A percentile compares a stretch with the other conserved stretches of the same genome.
These are phyloP conservation scores for Ceyx erithaca DNA, from an alignment of 2,797 vertebrate genomes.

Conservation along the genomic window DNA sequence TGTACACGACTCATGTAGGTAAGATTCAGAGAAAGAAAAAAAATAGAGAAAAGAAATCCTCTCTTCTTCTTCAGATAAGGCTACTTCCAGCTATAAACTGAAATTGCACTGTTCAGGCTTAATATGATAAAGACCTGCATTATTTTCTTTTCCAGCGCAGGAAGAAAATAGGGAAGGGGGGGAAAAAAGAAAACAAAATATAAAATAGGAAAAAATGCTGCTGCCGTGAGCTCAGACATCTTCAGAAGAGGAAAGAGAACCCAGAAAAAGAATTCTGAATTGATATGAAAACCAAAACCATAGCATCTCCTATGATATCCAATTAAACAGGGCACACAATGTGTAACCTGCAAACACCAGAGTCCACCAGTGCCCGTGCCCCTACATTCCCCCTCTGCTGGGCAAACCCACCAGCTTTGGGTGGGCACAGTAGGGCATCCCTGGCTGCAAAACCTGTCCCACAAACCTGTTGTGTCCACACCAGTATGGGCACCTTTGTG, in stretches of 20 bases:
- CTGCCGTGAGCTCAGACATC: background rate
- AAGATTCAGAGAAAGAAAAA: slow-evolving; percentile 51
- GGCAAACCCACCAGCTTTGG: no score
- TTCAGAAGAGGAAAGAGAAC: background rate
- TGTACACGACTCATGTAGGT: slow-evolving; percentile 36
- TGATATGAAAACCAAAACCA: slow-evolving; percentile 54
- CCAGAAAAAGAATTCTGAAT: slow-evolving; percentile 5
- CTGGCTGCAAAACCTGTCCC: no score
- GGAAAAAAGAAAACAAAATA: background rate
- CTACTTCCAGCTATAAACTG: slow-evolving; percentile 60
- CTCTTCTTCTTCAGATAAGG: slow-evolving; percentile 15
- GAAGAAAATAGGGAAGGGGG: background rate
- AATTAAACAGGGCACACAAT: slow-evolving; percentile 50
- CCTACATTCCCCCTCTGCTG: no score
- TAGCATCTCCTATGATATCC: slow-evolving; percentile 22
- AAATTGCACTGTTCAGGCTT: slow-evolving; percentile 60
- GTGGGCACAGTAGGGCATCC: no score
- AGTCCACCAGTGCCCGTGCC: background rate
- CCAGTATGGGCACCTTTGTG: no score
- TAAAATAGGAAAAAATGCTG: background rate
- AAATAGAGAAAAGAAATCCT: background rate
- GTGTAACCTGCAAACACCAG: background rate
- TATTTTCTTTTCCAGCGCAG: background rate
- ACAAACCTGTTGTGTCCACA: no score
- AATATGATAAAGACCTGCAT: slow-evolving; percentile 23